Evolutionary conservation across 2,797 vertebrate genomes (phyloP).

Genomic region (Xenops minutus): DNA sequence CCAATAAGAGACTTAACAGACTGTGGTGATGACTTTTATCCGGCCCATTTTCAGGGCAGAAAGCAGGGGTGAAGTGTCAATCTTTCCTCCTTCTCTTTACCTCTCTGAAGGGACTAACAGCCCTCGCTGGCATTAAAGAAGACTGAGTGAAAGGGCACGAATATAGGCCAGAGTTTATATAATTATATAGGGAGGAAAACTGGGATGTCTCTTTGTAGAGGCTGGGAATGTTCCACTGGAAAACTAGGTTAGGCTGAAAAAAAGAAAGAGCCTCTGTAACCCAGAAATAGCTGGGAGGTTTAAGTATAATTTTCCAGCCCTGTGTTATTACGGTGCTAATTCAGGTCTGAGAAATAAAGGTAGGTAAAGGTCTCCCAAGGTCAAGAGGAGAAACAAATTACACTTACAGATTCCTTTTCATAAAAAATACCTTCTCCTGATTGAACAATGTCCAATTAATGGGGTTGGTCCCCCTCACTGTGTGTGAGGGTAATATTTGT

Average conservation of each 20-base stretch:
- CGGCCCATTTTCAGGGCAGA: not conserved
- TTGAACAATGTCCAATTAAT: not conserved
- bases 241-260: conserved; percentile 66
- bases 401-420: not conserved
- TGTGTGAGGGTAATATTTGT: not conserved
- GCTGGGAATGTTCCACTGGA: conserved; percentile 53
- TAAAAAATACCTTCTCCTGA: not conserved
- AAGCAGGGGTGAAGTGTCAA: not conserved
- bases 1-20: not conserved
- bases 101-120: not conserved
- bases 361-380: conserved; percentile 60
- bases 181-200: conserved; percentile 49
- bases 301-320: conserved; percentile 62
- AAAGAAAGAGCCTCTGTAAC: conserved; percentile 57
- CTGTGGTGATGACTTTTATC: not conserved
- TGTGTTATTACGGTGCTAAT: conserved; percentile 58
- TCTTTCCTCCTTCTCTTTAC: not conserved
- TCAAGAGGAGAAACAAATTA: conserved; percentile 25
- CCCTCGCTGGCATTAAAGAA: not conserved
- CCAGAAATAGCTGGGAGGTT: conserved; percentile 65
- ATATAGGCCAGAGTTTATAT: conserved; percentile 61
- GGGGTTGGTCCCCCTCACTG: not conserved
- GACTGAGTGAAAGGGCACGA: not conserved
- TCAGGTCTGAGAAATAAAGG: conserved; percentile 50
- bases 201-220: conserved; percentile 54